Base-by-base conservation (phyloP, 2,113 vertebrate species). In the Haemorhous mexicanus region DNA sequence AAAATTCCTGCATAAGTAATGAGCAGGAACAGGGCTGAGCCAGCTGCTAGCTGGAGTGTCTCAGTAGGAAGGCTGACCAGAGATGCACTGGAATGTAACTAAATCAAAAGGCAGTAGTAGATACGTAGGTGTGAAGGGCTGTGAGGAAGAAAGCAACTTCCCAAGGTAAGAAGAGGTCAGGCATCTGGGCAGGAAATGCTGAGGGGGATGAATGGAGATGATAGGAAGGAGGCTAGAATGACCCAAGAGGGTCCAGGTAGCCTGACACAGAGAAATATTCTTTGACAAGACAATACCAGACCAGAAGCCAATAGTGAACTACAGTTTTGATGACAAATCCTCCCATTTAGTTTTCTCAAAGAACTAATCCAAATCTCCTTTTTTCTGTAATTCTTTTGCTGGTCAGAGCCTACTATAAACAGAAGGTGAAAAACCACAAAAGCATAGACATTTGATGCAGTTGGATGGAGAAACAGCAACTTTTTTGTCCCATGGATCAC, bases 1-100 rank as follows among this genome's bases (percentile, higher is more conserved):
- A 63, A 73, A 64, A 74, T 41, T 39, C 32, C 32, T 55, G 6
- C 0, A 0, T 13, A 49, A 58, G 12, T 41, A 74, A 27, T 1
- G 1, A 66, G 30, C 32, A 52, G 32, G 28, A 69, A 50, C 18
- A 3, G 28, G 43, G 24, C 39, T 26, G n/a, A 85, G 39, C 27
- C 16, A 2, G 5, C 43, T 44, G 24, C 32, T 33, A 56, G 22
- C 23, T 43, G 23, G 9, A 62, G 27, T 43, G 43, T 67, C 52
- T 56, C 33, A 13, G 47, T n/a, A 39, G 47, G 43, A 67, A 53
- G 37, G 52, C 23, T 72, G 58, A 44, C 21, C 69, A 74, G 16
- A 33, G n/a, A 84, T 53, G 7, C 12, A 21, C 43, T 9, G 11
- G 8, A 23, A 56, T 37, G 6, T 20, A 75, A 37, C 9, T 81